Base-by-base conservation (phyloP, 2,797 vertebrate species). In the Pelodytes ibericus region DNA sequence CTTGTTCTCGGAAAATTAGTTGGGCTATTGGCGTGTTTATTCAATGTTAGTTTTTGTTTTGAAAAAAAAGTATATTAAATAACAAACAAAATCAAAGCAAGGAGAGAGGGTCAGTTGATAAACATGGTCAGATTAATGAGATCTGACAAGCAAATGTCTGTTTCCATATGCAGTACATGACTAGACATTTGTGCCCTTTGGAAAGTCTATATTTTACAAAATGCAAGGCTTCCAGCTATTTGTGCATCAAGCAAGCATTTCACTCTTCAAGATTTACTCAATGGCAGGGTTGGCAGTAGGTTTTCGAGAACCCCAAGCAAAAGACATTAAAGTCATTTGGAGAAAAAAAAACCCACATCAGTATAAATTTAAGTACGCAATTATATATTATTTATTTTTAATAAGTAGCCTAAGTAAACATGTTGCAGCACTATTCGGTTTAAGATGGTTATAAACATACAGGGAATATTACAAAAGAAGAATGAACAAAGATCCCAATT, bases 41-140 rank as follows among this genome's bases (percentile, higher is more conserved):
- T 44, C 3, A 44, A 36, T 36, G 33, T 36, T 44, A 44, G 15
- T 13, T n/a, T n/a, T n/a, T n/a, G n/a, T n/a, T n/a, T n/a, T n/a
- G n/a, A n/a, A n/a, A n/a, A n/a, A n/a, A n/a, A n/a, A n/a, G n/a
- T n/a, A n/a, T n/a, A n/a, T n/a, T n/a, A n/a, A 44, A 44, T 10
- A 44, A 3, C 11, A 44, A 44, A 2, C 8, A 44, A 44, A 44
- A 44, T 3, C 10, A 44, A 44, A 44, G 18, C 41, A 44, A 44
- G 41, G 41, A 44, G 41, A 44, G 41, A 44, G 41, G 41, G 41
- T 44, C 41, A 44, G 41, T 44, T 16, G 41, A 44, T 44, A 16
- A 44, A 15, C 15, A 36, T 8, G n/a, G 16, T 56, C 51, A 56
- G 22, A 56, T 20, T 56, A 79, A 53, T 75, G 80, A 80, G 81